phyloP scores from a whole-genome alignment of 1,140 invertebrate species.

The Hermatobates lingyangjiaoensis region DNA sequence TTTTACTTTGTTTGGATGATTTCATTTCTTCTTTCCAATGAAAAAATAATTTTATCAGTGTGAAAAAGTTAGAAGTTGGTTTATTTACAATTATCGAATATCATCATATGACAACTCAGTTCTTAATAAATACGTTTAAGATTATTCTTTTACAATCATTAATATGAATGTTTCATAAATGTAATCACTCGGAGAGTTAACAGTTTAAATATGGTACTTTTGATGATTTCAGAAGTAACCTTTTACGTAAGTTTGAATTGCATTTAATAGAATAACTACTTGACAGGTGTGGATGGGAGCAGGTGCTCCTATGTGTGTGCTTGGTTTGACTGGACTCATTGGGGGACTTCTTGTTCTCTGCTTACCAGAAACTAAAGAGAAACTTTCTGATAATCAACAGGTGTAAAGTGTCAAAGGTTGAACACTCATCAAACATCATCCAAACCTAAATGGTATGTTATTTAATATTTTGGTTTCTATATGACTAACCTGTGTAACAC shows the following conservation, averaged over 20 bases:
- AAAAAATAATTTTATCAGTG: too few species aligned
- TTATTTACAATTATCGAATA: too few species aligned
- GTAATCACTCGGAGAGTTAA: too few species aligned
- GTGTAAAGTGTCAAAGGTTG: too few species aligned
- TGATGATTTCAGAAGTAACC: not conserved
- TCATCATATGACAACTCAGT: not conserved
- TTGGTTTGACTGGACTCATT: not conserved
- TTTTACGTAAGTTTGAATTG: not conserved
- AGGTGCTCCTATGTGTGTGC: not conserved
- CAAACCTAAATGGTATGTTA: too few species aligned
- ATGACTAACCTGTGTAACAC: too few species aligned
- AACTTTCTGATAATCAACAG: not conserved
- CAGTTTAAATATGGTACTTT: not conserved
- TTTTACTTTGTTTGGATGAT: too few species aligned
- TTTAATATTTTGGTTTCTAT: too few species aligned
- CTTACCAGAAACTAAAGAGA: not conserved
- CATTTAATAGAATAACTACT: not conserved
- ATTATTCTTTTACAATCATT: not conserved
- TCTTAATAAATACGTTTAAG: not conserved
- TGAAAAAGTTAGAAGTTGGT: too few species aligned
- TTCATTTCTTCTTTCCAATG: too few species aligned
- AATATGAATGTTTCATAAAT: not conserved
- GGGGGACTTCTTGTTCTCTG: not conserved
- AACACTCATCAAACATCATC: too few species aligned
- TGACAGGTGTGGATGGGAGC: not conserved